Evolutionary conservation across 2,888 invertebrate genomes (phyloP).

Genomic region (Hirtodrosophila confusa): DNA sequence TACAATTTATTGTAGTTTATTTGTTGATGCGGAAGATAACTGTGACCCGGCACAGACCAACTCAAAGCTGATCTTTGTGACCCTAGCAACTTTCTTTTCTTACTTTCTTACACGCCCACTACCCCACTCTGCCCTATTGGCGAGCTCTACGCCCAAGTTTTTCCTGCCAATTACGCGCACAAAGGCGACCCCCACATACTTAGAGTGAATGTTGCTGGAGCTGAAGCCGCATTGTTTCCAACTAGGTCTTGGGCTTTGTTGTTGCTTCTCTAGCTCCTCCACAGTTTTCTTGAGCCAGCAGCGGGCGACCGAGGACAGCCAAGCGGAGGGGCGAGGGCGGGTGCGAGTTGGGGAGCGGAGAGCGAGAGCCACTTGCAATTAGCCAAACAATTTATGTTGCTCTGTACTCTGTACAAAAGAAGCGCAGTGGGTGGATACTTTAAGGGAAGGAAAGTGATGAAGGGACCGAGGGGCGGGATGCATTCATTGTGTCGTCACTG

Average conservation of each 20-base stretch:
- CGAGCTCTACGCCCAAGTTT: slow-evolving; percentile 33
- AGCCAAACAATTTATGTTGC: slow-evolving; percentile 73
- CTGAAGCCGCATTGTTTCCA: slow-evolving; percentile 29
- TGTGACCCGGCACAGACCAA: neutral
- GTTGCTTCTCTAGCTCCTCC: neutral
- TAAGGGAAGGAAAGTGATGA: neutral
- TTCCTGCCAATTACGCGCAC: slow-evolving; percentile 63
- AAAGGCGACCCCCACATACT: slow-evolving; percentile 36
- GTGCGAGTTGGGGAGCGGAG: neutral
- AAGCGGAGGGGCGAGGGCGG: too few species aligned
- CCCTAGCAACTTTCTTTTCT: slow-evolving; percentile 2
- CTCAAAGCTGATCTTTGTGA: slow-evolving; percentile 4
- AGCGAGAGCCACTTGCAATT: slow-evolving; percentile 69
- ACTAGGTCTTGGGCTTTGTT: slow-evolving; percentile 11
- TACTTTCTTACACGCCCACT: slow-evolving; percentile 10
- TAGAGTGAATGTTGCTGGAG: slow-evolving; percentile 10
- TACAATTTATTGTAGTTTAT: too few species aligned
- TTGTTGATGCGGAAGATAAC: too few species aligned
- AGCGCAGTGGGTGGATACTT: slow-evolving; percentile 13
- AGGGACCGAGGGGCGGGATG: neutral
- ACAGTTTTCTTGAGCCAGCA: neutral
- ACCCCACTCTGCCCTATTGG: neutral
- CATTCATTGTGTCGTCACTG: slow-evolving; percentile 25
- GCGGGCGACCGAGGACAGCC: neutral
- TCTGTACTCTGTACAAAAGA: slow-evolving; percentile 44